Evolutionary conservation across 2,113 vertebrate species (phyloP), one percentile per base, ranked within the genome.

Genomic region (Cochlearius cochlearius): DNA sequence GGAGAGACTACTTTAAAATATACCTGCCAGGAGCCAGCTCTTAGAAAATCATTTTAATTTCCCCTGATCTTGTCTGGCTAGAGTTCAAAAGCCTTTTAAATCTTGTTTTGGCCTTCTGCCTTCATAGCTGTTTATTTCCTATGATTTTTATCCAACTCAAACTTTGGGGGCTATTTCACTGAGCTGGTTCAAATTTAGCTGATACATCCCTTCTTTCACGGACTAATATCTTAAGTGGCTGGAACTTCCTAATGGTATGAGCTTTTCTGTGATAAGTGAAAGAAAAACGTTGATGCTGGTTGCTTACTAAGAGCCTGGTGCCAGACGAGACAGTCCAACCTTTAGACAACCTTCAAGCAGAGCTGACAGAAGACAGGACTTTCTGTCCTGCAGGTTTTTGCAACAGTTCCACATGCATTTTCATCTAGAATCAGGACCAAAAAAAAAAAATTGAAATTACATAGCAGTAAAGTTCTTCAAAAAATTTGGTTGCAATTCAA

Each of bases 31-130:
- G 58, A 92, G 41, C 32, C 41, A 76, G 39, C 56, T 53, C 62
- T 73, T 85, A 89, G 66, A 90, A 95, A 94, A 89, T 91, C 0
- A 83, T 89, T 95, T 95, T 95, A 91, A 95, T 95, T 96, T 95
- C 41, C 69, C 68, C 80, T 39, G 39, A 79, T 95, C 80, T 90
- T 69, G 21, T 79, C 86, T 97, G 95, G 86, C 90, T 78, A 76
- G 73, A 92, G 62, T 95, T 97, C 91, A 96, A 94, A 86, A 95
- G 23, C 66, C 53, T 95, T 95, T 92, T 85, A 95, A 95, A 94
- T 96, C 86, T 90, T 92, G 32, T 79, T 95, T 92, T 95, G 95
- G 96, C 77, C n/a, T 96, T 82, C 53, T 94, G 89, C 95, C 92
- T 92, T 84, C 49, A 34, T 50, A 85, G 69, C 41, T 96, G 69